A percentile compares a stretch with the other conserved stretches of the same genome.
phyloP scores from a whole-genome alignment of 2,113 vertebrate species.

The Vidua macroura region DNA sequence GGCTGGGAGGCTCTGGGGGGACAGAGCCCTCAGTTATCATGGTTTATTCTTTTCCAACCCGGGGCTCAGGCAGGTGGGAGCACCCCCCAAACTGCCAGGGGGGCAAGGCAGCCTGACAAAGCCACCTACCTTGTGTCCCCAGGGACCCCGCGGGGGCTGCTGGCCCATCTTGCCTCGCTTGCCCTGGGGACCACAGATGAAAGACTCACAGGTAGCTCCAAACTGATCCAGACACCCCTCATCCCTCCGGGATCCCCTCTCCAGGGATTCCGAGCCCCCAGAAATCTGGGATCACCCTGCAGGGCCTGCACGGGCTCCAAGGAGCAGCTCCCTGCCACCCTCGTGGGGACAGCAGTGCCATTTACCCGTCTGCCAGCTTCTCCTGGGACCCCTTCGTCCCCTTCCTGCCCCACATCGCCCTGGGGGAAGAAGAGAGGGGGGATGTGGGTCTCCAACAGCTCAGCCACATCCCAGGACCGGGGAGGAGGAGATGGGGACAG shows the following conservation, averaged over 20 bases:
- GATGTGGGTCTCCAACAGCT: background rate
- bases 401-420: conserved; percentile 74
- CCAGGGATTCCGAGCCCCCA: background rate
- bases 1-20: background rate
- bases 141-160: conserved; percentile 73
- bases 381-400: conserved; percentile 69
- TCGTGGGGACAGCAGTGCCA: background rate
- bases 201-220: background rate
- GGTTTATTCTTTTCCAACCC: background rate
- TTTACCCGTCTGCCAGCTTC: conserved; percentile 78
- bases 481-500: background rate
- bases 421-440: conserved; percentile 27
- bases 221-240: rapidly evolving
- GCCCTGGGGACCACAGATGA: conserved; percentile 67
- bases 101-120: background rate
- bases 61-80: background rate
- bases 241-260: rapidly evolving
- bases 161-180: conserved; percentile 81
- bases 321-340: background rate
- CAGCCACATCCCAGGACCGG: background rate
- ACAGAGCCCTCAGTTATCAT: background rate
- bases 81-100: background rate
- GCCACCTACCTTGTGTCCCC: conserved; percentile 80
- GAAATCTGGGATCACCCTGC: background rate
- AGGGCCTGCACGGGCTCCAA: rapidly evolving